Evolutionary conservation across 2,113 vertebrate genomes (phyloP).

Genomic region (Erinaceus europaeus): DNA sequence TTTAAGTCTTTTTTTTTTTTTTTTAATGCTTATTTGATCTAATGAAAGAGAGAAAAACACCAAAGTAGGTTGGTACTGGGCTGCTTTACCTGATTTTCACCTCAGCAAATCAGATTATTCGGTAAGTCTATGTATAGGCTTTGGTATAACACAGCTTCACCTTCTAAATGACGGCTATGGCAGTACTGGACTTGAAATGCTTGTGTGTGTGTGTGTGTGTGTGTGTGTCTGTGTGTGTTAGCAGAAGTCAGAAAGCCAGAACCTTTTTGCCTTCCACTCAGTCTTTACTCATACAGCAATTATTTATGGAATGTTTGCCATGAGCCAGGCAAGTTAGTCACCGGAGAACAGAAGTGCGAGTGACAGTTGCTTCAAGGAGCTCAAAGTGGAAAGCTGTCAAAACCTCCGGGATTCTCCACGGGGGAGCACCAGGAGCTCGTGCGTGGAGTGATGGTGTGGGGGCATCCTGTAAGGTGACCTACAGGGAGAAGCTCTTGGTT

Average conservation of each 20-base stretch:
- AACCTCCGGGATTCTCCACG: not conserved
- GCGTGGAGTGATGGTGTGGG: not conserved
- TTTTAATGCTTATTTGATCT: too few relatives aligned
- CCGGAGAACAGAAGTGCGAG: not conserved
- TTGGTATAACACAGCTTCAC: not conserved
- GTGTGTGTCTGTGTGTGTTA: not conserved
- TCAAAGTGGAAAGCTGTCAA: not conserved
- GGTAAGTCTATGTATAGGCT: not conserved
- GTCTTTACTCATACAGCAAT: not conserved
- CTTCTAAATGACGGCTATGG: not conserved
- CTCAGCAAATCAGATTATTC: slow-evolving; percentile 13
- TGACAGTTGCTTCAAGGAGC: not conserved
- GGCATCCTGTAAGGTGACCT: too few relatives aligned
- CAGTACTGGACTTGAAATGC: not conserved
- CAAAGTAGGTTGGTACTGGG: too few relatives aligned
- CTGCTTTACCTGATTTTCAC: slow-evolving; percentile 23
- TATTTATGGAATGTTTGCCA: slow-evolving; percentile 3
- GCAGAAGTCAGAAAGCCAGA: not conserved
- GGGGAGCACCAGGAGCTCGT: not conserved
- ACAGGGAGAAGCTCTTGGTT: not conserved
- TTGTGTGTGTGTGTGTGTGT: too few relatives aligned
- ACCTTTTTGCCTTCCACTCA: not conserved
- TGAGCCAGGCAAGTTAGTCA: not conserved
- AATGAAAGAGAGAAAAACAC: too few relatives aligned
- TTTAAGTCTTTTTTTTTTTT: too few relatives aligned